Conservation (phyloP, 2,888 invertebrate genomes). For the Orchesella flavescens region DNA sequence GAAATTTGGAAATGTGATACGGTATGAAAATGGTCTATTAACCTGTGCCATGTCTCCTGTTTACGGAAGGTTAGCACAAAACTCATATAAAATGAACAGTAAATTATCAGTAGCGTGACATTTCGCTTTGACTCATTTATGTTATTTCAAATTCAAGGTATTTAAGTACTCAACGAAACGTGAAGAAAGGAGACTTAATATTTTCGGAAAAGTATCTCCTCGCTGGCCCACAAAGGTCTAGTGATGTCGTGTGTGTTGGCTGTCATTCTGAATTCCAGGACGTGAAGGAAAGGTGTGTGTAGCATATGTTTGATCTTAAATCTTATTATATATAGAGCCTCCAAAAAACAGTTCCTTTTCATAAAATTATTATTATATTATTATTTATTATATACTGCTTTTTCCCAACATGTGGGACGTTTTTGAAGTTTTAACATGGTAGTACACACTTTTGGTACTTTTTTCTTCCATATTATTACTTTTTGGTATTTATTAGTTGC, state of each 20-base stretch:
- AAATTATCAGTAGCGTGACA: background rate
- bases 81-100: too few relatives aligned
- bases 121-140: background rate
- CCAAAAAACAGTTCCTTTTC: background rate
- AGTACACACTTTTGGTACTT: background rate
- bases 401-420: too few relatives aligned
- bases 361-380: too few relatives aligned
- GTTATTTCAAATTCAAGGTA: conserved; percentile 43
- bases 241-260: conserved; percentile 72
- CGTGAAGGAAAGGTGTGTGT: conserved; percentile 74
- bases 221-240: conserved; percentile 71
- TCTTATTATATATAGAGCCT: too few relatives aligned
- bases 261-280: conserved; percentile 72
- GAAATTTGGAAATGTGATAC: conserved; percentile 21
- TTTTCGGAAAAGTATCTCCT: conserved; percentile 72
- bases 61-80: conserved; percentile 62
- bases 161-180: conserved; percentile 61
- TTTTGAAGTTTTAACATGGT: conserved; percentile 15
- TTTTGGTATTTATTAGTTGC: conserved; percentile 9
- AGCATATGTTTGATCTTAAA: too few relatives aligned
- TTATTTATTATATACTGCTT: too few relatives aligned
- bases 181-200: conserved; percentile 67
- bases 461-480: background rate
- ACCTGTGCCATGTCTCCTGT: conserved; percentile 65
- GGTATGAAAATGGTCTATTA: conserved; percentile 36